phyloP scores from a whole-genome alignment of 2,113 vertebrate genomes.

The Callospermophilus lateralis region DNA sequence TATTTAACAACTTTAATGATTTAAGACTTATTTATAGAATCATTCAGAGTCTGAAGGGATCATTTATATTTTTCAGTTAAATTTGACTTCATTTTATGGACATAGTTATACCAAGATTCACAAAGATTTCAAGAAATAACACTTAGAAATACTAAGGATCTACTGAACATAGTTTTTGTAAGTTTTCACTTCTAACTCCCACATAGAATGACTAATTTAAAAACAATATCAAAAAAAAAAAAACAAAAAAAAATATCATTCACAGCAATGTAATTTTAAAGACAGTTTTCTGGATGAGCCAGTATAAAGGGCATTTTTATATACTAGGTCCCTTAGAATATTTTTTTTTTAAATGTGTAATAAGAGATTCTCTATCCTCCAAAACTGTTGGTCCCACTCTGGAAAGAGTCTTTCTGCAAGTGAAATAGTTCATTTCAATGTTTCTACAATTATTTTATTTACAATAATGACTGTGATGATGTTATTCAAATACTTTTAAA shows the following conservation, averaged over 20 bases:
- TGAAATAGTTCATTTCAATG: slow-evolving; percentile 52
- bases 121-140: slow-evolving; percentile 23
- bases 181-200: slow-evolving; percentile 31
- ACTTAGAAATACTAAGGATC: slow-evolving; percentile 9
- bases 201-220: not conserved
- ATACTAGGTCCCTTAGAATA: not conserved
- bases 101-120: not conserved
- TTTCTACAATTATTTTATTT: slow-evolving; percentile 40
- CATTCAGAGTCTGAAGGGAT: slow-evolving; percentile 30
- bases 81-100: not conserved
- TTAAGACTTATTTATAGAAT: not conserved
- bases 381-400: slow-evolving; percentile 33
- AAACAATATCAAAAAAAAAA: too few species aligned
- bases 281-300: not conserved
- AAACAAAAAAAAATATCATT: slow-evolving; percentile 39
- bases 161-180: slow-evolving; percentile 28
- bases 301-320: slow-evolving; percentile 46
- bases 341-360: too few species aligned
- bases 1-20: not conserved
- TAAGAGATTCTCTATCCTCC: not conserved
- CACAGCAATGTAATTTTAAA: slow-evolving; percentile 58
- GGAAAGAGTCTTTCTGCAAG: slow-evolving; percentile 7
- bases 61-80: slow-evolving; percentile 53
- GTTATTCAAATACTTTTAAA: slow-evolving; percentile 17
- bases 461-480: slow-evolving; percentile 13